These are phyloP conservation scores for Lasioglossum pauxillum DNA, from an alignment of 2,888 invertebrate genomes.

Conservation along the genomic window DNA sequence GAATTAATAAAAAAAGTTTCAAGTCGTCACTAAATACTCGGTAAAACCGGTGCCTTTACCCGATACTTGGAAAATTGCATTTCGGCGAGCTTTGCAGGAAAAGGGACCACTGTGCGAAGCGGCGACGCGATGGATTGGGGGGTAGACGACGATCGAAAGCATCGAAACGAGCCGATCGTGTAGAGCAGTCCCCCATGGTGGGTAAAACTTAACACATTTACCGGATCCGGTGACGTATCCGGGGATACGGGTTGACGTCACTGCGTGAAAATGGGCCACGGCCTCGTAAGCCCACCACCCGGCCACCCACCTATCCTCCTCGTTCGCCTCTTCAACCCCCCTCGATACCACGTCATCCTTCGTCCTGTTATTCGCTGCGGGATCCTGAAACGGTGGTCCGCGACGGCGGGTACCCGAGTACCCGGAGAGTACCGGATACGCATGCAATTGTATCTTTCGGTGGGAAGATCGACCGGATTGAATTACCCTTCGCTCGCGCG, in stretches of 20 bases:
- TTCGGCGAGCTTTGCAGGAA: too few relatives aligned
- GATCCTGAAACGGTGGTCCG: slow-evolving; percentile 57
- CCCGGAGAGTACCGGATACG: slow-evolving; percentile 52
- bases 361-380: slow-evolving; percentile 65
- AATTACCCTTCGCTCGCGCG: slow-evolving; percentile 24
- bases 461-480: slow-evolving; percentile 39
- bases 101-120: background rate
- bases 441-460: slow-evolving; percentile 47
- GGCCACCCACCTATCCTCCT: slow-evolving; percentile 56
- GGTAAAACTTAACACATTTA: slow-evolving; percentile 72
- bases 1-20: too few relatives aligned
- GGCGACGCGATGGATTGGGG: background rate
- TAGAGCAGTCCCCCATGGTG: slow-evolving; percentile 63
- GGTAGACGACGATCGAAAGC: background rate
- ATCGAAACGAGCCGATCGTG: slow-evolving; percentile 53
- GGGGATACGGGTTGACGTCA: slow-evolving; percentile 75
- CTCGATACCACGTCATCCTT: slow-evolving; percentile 66
- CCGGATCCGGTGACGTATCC: slow-evolving; percentile 73
- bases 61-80: too few relatives aligned
- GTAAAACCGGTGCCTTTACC: too few relatives aligned
- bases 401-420: slow-evolving; percentile 59
- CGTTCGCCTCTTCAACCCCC: slow-evolving; percentile 24
- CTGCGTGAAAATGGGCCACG: slow-evolving; percentile 79
- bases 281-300: slow-evolving; percentile 71
- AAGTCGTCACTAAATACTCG: too few relatives aligned